Evolutionary conservation across 2,113 vertebrate genomes (phyloP).

Genomic region (Podarcis muralis): DNA sequence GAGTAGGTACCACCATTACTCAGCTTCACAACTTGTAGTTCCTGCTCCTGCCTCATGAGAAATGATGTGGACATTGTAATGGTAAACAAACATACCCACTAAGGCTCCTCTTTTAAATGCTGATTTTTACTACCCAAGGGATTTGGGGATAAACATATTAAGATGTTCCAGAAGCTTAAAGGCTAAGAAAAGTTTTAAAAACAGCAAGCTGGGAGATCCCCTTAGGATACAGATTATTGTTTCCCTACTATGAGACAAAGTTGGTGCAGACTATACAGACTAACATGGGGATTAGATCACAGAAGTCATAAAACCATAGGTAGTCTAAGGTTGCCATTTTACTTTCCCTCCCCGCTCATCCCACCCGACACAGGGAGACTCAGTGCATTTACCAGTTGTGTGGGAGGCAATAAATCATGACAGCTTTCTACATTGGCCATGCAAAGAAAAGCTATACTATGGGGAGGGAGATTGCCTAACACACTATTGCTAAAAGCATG

Average conservation of each 20-base stretch:
- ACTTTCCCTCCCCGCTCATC: neutral
- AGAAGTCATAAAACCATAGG: accelerated
- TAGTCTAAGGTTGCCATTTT: neutral
- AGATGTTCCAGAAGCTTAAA: neutral
- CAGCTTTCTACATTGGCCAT: neutral
- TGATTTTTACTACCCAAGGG: slow-evolving; percentile 1
- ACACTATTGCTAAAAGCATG: neutral
- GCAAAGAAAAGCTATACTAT: neutral
- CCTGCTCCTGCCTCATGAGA: neutral
- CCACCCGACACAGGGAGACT: neutral
- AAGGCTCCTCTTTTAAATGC: neutral
- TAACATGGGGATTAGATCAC: neutral
- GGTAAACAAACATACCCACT: neutral
- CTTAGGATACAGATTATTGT: neutral
- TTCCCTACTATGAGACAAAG: accelerated
- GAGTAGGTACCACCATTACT: neutral
- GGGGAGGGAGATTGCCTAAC: neutral
- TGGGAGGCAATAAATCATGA: neutral
- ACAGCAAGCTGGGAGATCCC: accelerated
- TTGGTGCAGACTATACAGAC: neutral
- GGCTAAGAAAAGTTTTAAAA: neutral
- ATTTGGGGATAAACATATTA: neutral
- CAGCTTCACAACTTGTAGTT: neutral
- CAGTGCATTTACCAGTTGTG: neutral
- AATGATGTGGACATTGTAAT: neutral